Evolutionary conservation across 92 coral and sea anemone genomes (phyloP).

Genomic region (Epizoanthus illoricatus): DNA sequence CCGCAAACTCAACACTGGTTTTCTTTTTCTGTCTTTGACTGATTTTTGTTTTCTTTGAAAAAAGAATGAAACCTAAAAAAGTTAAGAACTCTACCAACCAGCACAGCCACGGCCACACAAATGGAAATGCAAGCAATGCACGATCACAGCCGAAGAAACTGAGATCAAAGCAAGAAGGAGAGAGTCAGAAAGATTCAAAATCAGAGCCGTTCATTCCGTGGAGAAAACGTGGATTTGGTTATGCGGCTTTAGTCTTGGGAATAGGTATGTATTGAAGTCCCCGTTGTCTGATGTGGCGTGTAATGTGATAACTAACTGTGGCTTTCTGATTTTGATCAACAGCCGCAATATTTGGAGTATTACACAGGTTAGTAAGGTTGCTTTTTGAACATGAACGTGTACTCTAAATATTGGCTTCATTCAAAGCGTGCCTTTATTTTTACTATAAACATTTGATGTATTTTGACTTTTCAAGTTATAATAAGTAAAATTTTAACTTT

Average conservation of each 20-base stretch:
- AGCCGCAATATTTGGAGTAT: conserved; percentile 78
- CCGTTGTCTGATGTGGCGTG: not conserved
- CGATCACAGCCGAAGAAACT: conserved; percentile 44
- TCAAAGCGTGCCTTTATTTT: not conserved
- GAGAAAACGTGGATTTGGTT: conserved; percentile 64
- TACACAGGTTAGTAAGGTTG: conserved; percentile 73
- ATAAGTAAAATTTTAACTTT: not conserved
- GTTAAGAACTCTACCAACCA: conserved; percentile 50
- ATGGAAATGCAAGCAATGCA: conserved; percentile 50
- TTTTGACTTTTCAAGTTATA: not conserved
- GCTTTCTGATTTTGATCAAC: conserved; percentile 36
- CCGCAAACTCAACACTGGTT: not conserved
- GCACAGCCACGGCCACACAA: conserved; percentile 39
- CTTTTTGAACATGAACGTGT: not conserved
- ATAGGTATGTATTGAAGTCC: conserved; percentile 51
- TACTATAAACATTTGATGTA: not conserved
- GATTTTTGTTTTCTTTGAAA: not conserved
- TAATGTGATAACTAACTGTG: not conserved
- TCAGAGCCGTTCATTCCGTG: conserved; percentile 42
- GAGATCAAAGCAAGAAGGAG: conserved; percentile 47
- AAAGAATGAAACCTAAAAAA: conserved; percentile 48
- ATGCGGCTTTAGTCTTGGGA: conserved; percentile 61
- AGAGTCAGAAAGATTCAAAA: conserved; percentile 30
- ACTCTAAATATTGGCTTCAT: conserved; percentile 17
- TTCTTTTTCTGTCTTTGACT: conserved; percentile 7